Evolutionary conservation across 92 coral and sea anemone genomes (phyloP).

Genomic region (Ricordea florida): DNA sequence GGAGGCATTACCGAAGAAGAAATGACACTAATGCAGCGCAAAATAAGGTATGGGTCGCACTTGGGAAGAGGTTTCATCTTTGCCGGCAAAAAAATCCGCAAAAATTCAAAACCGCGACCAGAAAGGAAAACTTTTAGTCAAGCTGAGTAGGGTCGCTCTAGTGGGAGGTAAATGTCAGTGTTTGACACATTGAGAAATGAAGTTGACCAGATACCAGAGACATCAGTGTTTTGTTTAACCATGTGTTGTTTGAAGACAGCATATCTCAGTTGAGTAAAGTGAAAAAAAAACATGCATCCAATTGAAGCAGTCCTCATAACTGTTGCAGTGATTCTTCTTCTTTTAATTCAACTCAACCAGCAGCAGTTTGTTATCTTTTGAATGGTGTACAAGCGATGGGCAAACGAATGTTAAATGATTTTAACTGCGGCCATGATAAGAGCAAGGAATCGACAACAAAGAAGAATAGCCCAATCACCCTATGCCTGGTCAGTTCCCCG

Average conservation of each 20-base stretch:
- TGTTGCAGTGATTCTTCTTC: background rate
- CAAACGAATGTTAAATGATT: conserved; percentile 1
- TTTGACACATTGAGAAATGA: too few species aligned
- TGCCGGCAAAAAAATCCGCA: background rate
- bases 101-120: conserved; percentile 8
- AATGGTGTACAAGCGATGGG: conserved; percentile 3
- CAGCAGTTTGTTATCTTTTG: conserved; percentile 4
- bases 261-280: background rate
- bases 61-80: background rate
- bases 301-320: background rate
- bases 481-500: conserved; percentile 39
- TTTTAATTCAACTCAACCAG: background rate
- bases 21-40: too few species aligned
- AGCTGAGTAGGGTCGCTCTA: background rate
- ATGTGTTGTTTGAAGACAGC: background rate
- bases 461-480: conserved; percentile 9
- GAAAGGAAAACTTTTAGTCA: conserved; percentile 1
- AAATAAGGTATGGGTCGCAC: background rate
- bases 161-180: background rate
- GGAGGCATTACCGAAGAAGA: too few species aligned
- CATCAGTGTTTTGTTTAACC: background rate
- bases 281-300: background rate
- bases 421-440: background rate
- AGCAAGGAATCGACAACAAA: conserved; percentile 7
- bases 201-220: background rate